Evolutionary conservation across 2,113 vertebrate genomes (phyloP), one percentile per base, ranked within the genome.

Genomic region (Trachemys scripta): DNA sequence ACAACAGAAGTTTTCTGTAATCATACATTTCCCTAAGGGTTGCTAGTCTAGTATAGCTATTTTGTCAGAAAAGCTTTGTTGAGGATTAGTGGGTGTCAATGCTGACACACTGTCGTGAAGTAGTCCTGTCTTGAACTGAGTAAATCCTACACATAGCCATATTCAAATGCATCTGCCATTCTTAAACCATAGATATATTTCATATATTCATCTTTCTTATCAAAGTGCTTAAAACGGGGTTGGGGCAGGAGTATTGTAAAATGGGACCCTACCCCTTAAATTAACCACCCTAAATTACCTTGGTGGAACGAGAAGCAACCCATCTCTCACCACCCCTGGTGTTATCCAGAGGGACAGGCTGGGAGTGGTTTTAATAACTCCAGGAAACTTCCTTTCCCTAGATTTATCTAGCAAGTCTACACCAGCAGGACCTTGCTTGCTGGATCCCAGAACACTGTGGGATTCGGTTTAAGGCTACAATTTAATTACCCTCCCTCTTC

Each of bases 41-140:
- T 75, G 10, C 51, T 45, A 82, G 6, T 22, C 65, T 8, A 82
- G 22, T 53, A 6, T 57, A 69, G 10, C 6, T 51, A 38, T 87
- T 87, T 82, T 89, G 89, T 96, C 83, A 95, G 80, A 56, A 96
- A 92, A 88, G 56, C 49, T 87, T 89, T 92, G 29, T 31, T 83
- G 53, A 53, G 57, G 57, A 92, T 89, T 86, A 92, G 14, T 62
- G 9, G 2, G 29, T 87, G 57, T 65, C 88, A 78, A 5, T 49
- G 81, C 82, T 81, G 76, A 11, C 31, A 29, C 22, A 54, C 4
- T 87, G 35, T 22, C 2, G 4, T 81, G 69, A 89, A 94, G 29
- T 9, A 85, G 72, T 69, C 49, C n/a, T 90, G 53, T 80, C 24
- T 93, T 78, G 17, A 51, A 62, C 49, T 78, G 25, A 82, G 6